phyloP scores from a whole-genome alignment of 2,888 invertebrate genomes.

The Leptothorax acervorum region DNA sequence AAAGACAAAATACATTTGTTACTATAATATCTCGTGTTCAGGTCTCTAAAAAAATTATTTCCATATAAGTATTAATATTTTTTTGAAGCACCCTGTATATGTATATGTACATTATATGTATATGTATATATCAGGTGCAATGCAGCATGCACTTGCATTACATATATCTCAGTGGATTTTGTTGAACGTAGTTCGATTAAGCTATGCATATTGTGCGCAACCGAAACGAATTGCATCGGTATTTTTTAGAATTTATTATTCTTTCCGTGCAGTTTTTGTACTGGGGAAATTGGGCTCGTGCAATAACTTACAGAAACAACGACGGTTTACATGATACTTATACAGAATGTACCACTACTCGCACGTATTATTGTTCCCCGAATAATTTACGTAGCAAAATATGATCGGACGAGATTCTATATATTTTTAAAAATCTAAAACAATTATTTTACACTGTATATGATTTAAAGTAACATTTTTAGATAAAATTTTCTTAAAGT shows the following conservation, averaged over 20 bases:
- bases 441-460: neutral
- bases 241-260: conserved; percentile 33
- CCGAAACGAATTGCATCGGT: conserved; percentile 31
- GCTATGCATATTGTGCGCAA: conserved; percentile 26
- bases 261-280: conserved; percentile 16
- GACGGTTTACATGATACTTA: conserved; percentile 1
- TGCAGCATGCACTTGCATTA: neutral
- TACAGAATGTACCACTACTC: neutral
- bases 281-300: neutral
- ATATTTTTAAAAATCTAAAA: neutral
- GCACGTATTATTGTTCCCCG: neutral
- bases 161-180: conserved; percentile 27
- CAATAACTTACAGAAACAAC: conserved; percentile 18
- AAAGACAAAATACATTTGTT: no score
- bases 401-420: neutral
- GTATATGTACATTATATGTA: neutral
- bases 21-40: no score
- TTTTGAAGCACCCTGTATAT: neutral
- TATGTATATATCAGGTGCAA: neutral
- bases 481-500: neutral
- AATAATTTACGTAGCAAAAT: conserved; percentile 7
- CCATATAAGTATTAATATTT: no score
- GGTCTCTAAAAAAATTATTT: no score
- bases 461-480: conserved; percentile 1
- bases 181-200: conserved; percentile 35